These are phyloP conservation scores for Tenebrosternarchus preto DNA, from an alignment of 2,113 vertebrate genomes.

Conservation along the genomic window DNA sequence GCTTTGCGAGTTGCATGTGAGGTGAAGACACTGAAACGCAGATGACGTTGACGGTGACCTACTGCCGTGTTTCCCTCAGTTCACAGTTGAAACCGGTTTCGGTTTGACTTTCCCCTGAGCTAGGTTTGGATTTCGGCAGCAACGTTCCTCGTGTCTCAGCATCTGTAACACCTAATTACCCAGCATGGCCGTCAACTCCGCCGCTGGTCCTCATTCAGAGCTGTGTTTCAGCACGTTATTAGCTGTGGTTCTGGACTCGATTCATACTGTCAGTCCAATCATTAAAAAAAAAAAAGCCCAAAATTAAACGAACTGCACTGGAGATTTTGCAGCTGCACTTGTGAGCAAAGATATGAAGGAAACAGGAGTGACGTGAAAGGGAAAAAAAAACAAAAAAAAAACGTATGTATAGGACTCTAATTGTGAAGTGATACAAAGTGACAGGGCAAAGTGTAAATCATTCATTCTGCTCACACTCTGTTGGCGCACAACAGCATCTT, in stretches of 20 bases:
- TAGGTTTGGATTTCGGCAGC: constrained; percentile 10
- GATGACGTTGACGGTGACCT: neutral
- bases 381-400: neutral
- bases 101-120: neutral
- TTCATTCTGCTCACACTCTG: constrained; percentile 46
- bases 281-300: constrained; percentile 21
- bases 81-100: neutral
- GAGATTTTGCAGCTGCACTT: constrained; percentile 44
- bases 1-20: too few relatives aligned
- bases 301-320: constrained; percentile 7
- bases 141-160: neutral
- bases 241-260: constrained; percentile 24
- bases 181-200: neutral
- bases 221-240: constrained; percentile 39
- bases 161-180: constrained; percentile 24
- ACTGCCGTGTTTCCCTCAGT: neutral
- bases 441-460: constrained; percentile 60
- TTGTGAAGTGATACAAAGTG: constrained; percentile 53
- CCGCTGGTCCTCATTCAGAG: neutral
- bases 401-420: constrained; percentile 43
- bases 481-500: constrained; percentile 55
- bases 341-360: constrained; percentile 26
- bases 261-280: constrained; percentile 34
- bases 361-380: constrained; percentile 10
- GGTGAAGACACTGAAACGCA: too few relatives aligned